Conservation (phyloP, 2,888 invertebrate species). For the Dastarcus helophoroides region DNA sequence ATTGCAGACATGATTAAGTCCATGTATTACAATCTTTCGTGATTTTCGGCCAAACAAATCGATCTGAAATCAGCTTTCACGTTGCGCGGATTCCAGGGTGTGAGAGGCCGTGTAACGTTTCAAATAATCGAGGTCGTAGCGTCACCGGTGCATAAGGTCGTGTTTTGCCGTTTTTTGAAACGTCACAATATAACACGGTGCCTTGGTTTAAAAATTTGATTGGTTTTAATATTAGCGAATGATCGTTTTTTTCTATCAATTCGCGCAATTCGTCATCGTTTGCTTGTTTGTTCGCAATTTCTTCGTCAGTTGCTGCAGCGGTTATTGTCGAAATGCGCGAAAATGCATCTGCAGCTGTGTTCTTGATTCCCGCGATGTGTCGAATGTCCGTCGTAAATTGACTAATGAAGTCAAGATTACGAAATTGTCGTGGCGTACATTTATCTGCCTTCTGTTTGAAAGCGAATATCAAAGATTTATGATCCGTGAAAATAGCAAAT, state of each 20-base stretch:
- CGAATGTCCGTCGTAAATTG: slow-evolving; percentile 28
- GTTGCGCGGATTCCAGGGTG: no score
- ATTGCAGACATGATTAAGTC: slow-evolving; percentile 1
- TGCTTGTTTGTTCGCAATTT: slow-evolving; percentile 12
- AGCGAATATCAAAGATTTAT: slow-evolving; percentile 25
- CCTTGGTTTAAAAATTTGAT: neutral
- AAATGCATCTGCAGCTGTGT: slow-evolving; percentile 26
- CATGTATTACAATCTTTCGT: slow-evolving; percentile 1
- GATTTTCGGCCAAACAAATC: no score
- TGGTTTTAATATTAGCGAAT: slow-evolving; percentile 3
- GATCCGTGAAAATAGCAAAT: slow-evolving; percentile 26
- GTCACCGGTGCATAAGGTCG: slow-evolving; percentile 3
- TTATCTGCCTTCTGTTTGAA: slow-evolving; percentile 22
- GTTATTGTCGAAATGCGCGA: slow-evolving; percentile 19
- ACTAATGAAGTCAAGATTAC: slow-evolving; percentile 26
- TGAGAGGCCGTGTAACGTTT: no score
- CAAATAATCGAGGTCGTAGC: no score
- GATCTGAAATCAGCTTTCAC: no score
- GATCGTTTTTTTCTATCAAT: neutral
- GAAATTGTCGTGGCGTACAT: slow-evolving; percentile 24
- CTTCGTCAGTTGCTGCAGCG: slow-evolving; percentile 10
- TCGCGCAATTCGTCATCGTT: slow-evolving; percentile 4
- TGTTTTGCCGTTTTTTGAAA: neutral
- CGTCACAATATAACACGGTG: slow-evolving; percentile 3
- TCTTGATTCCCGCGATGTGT: slow-evolving; percentile 21